Percentiles rank a stretch among this genome's conserved stretches.
phyloP scores from a whole-genome alignment of 2,113 vertebrate species.

The Oncorhynchus gorbuscha region DNA sequence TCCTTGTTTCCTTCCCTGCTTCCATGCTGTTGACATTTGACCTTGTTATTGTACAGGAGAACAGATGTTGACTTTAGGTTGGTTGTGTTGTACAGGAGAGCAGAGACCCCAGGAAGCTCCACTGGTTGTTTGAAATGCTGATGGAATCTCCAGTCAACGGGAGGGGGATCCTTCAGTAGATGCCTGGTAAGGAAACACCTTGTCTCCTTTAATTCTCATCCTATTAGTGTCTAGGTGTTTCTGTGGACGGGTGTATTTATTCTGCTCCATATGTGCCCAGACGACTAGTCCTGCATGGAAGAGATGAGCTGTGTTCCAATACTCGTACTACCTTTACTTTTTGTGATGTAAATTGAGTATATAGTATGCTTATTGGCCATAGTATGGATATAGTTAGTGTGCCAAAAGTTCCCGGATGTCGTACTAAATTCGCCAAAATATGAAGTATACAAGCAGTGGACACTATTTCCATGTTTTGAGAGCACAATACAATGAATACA shows the following conservation, averaged over 20 bases:
- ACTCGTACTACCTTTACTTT: too few relatives aligned
- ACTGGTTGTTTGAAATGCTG: constrained; percentile 95
- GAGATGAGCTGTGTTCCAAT: too few relatives aligned
- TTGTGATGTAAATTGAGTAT: too few relatives aligned
- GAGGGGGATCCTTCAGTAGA: constrained; percentile 95
- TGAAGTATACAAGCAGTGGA: too few relatives aligned
- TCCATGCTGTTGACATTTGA: too few relatives aligned
- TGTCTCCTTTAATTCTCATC: neutral
- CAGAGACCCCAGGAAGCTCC: constrained; percentile 93
- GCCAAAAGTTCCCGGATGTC: too few relatives aligned
- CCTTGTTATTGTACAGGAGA: constrained; percentile 51
- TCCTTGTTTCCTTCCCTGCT: neutral
- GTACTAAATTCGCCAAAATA: too few relatives aligned
- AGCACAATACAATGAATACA: too few relatives aligned
- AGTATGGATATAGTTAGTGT: too few relatives aligned
- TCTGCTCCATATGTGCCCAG: neutral
- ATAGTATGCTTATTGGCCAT: too few relatives aligned
- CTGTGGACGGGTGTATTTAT: neutral
- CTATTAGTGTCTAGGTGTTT: neutral
- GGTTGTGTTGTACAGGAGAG: constrained; percentile 81
- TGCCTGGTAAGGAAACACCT: constrained; percentile 85
- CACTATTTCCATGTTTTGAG: too few relatives aligned
- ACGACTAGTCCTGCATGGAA: too few relatives aligned
- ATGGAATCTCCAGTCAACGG: constrained; percentile 94
- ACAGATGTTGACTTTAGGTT: constrained; percentile 39